A percentile compares a stretch with the other conserved stretches of the same genome.
phyloP scores from a whole-genome alignment of 2,888 invertebrate species.

The Cantharis rufa region DNA sequence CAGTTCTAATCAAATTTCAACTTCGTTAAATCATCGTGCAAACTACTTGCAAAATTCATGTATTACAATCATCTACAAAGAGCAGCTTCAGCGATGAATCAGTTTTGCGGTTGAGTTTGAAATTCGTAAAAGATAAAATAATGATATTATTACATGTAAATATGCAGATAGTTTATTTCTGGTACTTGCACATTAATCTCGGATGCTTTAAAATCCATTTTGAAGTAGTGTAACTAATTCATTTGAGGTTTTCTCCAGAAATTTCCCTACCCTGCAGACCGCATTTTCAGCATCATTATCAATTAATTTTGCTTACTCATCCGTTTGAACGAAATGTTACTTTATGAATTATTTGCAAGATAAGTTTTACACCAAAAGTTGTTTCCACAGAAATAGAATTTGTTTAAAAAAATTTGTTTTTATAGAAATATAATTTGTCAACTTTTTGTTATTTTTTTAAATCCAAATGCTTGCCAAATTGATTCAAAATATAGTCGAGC shows the following conservation, averaged over 20 bases:
- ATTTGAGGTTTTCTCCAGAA: background rate
- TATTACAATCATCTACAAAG: background rate
- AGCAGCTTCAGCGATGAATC: background rate
- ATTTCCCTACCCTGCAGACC: background rate
- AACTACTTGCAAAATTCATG: background rate
- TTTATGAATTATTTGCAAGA: background rate
- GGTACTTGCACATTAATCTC: background rate
- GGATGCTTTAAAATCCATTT: background rate
- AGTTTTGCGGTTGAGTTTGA: background rate
- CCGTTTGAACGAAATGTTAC: background rate
- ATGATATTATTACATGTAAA: background rate
- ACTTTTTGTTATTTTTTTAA: background rate
- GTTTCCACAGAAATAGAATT: background rate
- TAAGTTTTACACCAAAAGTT: background rate
- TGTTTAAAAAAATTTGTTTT: too few species aligned
- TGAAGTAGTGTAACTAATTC: background rate
- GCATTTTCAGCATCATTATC: background rate
- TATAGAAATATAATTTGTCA: background rate
- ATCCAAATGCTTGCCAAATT: background rate
- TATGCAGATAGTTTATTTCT: background rate
- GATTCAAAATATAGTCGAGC: too few species aligned
- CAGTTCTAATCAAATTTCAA: background rate
- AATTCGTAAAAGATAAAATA: background rate
- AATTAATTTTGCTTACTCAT: background rate
- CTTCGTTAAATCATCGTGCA: background rate